These are phyloP conservation scores for Heteromyza rotundicornis DNA, from an alignment of 2,888 invertebrate genomes.

Conservation along the genomic window DNA sequence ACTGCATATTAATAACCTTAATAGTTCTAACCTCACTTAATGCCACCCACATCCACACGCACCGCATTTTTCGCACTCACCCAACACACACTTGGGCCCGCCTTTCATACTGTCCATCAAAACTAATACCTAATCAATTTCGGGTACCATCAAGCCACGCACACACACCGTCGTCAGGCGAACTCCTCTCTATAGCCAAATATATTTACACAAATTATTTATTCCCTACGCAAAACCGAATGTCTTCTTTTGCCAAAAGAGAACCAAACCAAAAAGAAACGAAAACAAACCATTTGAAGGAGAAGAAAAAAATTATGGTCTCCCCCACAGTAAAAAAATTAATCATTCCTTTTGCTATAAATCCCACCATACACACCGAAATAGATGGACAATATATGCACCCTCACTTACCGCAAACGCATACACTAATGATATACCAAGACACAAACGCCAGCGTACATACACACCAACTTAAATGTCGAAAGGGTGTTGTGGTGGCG, in stretches of 20 bases:
- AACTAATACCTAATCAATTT: constrained; percentile 32
- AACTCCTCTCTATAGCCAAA: not conserved
- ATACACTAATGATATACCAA: constrained; percentile 10
- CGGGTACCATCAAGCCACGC: constrained; percentile 1
- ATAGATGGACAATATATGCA: not conserved
- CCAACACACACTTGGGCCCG: too few species aligned
- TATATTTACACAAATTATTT: constrained; percentile 1
- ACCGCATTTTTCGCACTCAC: too few species aligned
- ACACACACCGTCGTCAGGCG: too few species aligned
- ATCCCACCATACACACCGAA: constrained; percentile 18
- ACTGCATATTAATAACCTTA: too few species aligned
- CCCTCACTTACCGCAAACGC: not conserved
- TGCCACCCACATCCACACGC: too few species aligned
- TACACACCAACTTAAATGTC: not conserved
- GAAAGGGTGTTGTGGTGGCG: not conserved
- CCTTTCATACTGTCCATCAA: constrained; percentile 1
- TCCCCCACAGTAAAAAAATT: constrained; percentile 17
- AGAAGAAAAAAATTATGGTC: not conserved
- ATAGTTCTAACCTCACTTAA: too few species aligned
- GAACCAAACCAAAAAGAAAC: not conserved
- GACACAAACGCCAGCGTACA: constrained; percentile 7
- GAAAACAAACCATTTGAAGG: not conserved
- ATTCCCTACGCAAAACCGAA: not conserved
- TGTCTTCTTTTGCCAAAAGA: not conserved
- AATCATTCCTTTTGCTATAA: constrained; percentile 24